Base-by-base conservation (phyloP, 2,888 invertebrate genomes). In the Odontomyia ornata region DNA sequence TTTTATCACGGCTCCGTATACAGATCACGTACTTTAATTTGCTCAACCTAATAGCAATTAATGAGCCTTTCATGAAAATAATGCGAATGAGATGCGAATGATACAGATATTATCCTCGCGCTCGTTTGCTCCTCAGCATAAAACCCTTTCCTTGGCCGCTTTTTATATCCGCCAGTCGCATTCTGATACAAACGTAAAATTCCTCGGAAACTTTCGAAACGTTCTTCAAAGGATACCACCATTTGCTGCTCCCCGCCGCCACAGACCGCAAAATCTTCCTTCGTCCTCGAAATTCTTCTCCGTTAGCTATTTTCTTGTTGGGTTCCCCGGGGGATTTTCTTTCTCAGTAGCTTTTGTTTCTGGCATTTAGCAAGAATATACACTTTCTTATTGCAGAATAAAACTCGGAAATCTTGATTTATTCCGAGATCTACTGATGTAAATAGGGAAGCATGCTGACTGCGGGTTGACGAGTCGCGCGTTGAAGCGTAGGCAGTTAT, bases 31-130 rank as follows among this genome's bases (percentile, higher is more conserved):
- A 72, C 28, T 28, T 71, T 72, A 72, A 72, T 52, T 72, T 72
- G 72, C 56, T 43, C 30, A 72, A 30, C 72, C 52, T 72, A 72
- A 72, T 72, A 46, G 56, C 72, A 72, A 72, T 72, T 72, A 72
- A 72, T 56, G 72, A 72, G 72, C 9, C 27, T 25, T 72, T 56
- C 72, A 56, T 28, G 56, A 28, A 56, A 28, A 72, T 72, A 72
- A 52, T 72, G 28, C 28, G 27, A 56, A 72, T 28, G 52, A 56
- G 72, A 72, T 72, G 72, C 36, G 43, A 65, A 36, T n/a, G 64
- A 21, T 25, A 60, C 60, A 60, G 60, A 60, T 25, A 25, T 23
- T 60, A 25, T 60, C 60, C 18, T 25, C 7, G 15, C 5, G 52
- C 4, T n/a, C 18, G 52, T 52, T 52, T 18, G 52, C 15, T 18